Evolutionary conservation across 2,113 vertebrate species (phyloP).

Genomic region (Hypanus sabinus): DNA sequence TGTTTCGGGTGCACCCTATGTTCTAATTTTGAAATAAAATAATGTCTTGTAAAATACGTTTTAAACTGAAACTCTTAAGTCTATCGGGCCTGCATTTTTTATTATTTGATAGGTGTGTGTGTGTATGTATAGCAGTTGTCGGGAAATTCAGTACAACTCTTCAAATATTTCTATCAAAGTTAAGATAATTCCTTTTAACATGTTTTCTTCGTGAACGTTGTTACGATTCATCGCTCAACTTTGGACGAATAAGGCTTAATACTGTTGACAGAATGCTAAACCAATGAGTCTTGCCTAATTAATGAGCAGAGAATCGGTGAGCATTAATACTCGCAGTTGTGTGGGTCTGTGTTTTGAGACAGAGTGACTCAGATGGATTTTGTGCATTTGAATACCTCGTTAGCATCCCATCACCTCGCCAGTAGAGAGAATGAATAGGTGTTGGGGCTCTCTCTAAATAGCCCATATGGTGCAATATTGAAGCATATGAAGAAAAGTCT

Average conservation of each 20-base stretch:
- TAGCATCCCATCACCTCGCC: neutral
- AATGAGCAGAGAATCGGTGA: neutral
- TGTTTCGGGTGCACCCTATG: neutral
- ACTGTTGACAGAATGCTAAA: neutral
- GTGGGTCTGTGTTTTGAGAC: neutral
- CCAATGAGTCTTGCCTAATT: neutral
- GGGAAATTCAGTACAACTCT: neutral
- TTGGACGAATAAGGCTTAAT: neutral
- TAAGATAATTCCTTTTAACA: neutral
- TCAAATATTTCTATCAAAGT: neutral
- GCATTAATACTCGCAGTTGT: neutral
- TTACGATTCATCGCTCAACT: neutral
- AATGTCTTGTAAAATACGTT: no score
- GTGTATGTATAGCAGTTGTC: neutral
- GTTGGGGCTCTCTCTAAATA: neutral
- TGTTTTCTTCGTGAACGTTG: neutral
- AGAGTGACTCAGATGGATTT: neutral
- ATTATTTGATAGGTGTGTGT: no score
- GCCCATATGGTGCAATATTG: neutral
- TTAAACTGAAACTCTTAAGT: no score
- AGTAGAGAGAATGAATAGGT: neutral
- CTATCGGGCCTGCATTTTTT: no score
- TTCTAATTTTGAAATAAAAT: neutral
- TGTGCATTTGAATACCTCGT: neutral
- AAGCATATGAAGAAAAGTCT: neutral